A percentile compares a stretch with the other conserved stretches of the same genome.
Evolutionary conservation across 1,140 invertebrate genomes (phyloP).

Genomic region (Cotesia glomerata): DNA sequence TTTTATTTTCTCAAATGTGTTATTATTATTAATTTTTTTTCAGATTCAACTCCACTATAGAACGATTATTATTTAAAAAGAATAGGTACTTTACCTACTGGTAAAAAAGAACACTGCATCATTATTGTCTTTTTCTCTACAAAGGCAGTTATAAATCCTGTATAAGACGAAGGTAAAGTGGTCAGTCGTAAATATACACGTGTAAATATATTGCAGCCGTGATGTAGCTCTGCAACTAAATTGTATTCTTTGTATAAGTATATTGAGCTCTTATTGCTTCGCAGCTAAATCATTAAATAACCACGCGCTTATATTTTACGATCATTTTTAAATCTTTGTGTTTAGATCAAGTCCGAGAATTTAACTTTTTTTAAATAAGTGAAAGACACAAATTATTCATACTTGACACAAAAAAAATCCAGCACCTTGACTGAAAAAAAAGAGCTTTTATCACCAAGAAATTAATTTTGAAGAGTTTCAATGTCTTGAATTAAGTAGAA

Average conservation of each 20-base stretch:
- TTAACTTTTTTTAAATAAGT: neutral
- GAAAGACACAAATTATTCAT: neutral
- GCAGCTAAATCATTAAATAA: conserved; percentile 53
- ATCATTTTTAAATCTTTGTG: conserved; percentile 11
- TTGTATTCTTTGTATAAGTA: conserved; percentile 42
- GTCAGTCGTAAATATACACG: conserved; percentile 58
- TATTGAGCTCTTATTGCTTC: conserved; percentile 29
- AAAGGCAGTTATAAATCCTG: conserved; percentile 1
- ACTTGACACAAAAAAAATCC: too few relatives aligned
- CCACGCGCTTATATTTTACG: conserved; percentile 26
- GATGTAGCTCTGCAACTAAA: conserved; percentile 51
- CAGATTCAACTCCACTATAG: neutral
- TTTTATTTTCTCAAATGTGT: too few relatives aligned
- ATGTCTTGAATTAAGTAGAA: too few relatives aligned
- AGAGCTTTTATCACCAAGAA: too few relatives aligned
- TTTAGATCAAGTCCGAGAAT: neutral
- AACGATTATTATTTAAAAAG: too few relatives aligned
- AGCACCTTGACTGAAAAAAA: too few relatives aligned
- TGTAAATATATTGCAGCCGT: conserved; percentile 59
- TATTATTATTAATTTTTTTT: neutral
- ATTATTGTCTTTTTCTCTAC: conserved; percentile 1
- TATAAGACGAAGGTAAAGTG: conserved; percentile 37
- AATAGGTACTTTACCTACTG: too few relatives aligned
- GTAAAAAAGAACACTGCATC: neutral
- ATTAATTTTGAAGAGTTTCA: too few relatives aligned